A percentile compares a stretch with the other conserved stretches of the same genome.
Conservation (phyloP, 1,140 invertebrate genomes). For the Bombus turneri region DNA sequence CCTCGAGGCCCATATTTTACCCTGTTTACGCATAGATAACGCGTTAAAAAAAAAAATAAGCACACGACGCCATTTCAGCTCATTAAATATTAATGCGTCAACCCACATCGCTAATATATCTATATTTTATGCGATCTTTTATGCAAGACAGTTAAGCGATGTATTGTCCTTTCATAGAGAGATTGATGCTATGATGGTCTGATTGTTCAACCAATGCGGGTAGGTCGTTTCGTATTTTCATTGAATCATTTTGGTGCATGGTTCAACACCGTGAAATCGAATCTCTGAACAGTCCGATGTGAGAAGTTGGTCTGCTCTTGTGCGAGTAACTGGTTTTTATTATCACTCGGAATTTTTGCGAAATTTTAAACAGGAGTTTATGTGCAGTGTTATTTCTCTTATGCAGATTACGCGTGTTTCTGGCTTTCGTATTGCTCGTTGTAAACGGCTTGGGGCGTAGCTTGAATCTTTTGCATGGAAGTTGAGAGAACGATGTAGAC, state of each 20-base stretch:
- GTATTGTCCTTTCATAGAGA: not conserved
- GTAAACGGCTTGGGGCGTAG: not conserved
- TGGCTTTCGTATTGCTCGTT: not conserved
- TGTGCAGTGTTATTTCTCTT: not conserved
- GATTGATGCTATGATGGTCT: constrained; percentile 4
- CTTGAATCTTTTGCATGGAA: not conserved
- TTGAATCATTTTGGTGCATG: not conserved
- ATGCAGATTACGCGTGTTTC: not conserved
- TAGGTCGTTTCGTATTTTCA: not conserved
- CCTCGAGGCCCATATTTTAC: constrained; percentile 32
- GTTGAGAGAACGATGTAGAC: too few relatives aligned
- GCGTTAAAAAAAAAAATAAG: constrained; percentile 34
- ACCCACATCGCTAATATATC: constrained; percentile 25
- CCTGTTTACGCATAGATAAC: constrained; percentile 61
- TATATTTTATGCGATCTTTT: constrained; percentile 20
- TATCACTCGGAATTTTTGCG: not conserved
- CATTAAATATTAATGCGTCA: constrained; percentile 61
- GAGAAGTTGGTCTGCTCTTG: not conserved
- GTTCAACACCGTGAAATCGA: constrained; percentile 1
- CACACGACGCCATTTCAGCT: not conserved
- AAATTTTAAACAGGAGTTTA: not conserved
- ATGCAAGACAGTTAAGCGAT: constrained; percentile 26
- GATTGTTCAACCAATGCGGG: constrained; percentile 11
- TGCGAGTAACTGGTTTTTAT: not conserved
- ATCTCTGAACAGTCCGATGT: not conserved